Base-by-base conservation (phyloP, 2,888 invertebrate genomes). In the Caenorhabditis auriculariae region DNA sequence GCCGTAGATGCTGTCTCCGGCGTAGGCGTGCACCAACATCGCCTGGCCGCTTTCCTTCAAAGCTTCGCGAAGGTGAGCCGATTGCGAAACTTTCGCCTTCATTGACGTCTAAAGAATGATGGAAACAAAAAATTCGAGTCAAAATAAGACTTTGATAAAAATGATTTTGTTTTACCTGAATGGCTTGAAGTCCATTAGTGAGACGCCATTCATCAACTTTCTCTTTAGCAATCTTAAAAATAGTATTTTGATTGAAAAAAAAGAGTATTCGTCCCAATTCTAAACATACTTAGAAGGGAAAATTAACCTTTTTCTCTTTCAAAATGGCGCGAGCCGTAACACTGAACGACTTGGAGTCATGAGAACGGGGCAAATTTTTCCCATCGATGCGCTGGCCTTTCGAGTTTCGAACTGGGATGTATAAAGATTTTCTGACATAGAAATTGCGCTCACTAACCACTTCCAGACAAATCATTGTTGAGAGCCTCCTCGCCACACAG, bases 11-110 rank as follows among this genome's bases (percentile, higher is more conserved):
- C 54, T 57, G 44, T 70, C 70, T 3, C 63, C 60, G 12, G 39
- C 41, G 48, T 47, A 73, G 6, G 66, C 48, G 47, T 75, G 75
- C 5, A 71, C 74, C 6, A 75, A 48, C 9, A 71, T 54, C 7
- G 55, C 46, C 35, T 68, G 66, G 9, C 58, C 63, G 15, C 66
- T 68, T n/a, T 66, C 63, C 38, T 60, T 53, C 35, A 75, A 50
- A 7, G 72, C 67, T 29, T 54, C 54, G 17, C 74, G 57, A 42
- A 75, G 28, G 29, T 62, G 60, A 3, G 62, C 58, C 17, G 64
- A 60, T 37, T 72, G 74, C 0, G 58, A 28, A 7, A 59, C 55
- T 51, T 74, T 75, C 2, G 74, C 60, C 17, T 37, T 32, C 17
- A 74, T 37, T 2, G 60, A 70, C 27, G 48, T 56, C 61, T 66